Evolutionary conservation across 2,797 vertebrate genomes (phyloP).

Genomic region (Calcarius lapponicus): DNA sequence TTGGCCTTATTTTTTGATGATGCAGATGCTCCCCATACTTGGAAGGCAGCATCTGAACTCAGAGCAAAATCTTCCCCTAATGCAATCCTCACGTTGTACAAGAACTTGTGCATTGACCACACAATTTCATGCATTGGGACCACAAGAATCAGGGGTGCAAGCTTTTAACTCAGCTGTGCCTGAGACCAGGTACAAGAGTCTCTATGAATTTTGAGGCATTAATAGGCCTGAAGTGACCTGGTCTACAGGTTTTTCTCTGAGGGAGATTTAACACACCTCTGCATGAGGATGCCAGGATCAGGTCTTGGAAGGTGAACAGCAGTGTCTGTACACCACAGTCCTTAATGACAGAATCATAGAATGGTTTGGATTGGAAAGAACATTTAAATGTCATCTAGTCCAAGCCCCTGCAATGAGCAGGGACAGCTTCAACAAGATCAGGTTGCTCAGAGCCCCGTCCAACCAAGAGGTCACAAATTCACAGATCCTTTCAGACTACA

Average conservation of each 20-base stretch:
- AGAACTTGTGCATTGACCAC: neutral
- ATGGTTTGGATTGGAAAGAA: neutral
- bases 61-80: neutral
- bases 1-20: conserved; percentile 24
- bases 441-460: neutral
- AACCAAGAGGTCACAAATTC: neutral
- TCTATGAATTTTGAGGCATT: neutral
- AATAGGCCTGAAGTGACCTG: neutral
- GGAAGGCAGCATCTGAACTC: conserved; percentile 14
- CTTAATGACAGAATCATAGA: neutral
- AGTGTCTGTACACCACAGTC: neutral
- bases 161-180: neutral
- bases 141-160: neutral
- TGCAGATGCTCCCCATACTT: conserved; percentile 26
- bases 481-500: neutral
- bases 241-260: neutral
- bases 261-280: neutral
- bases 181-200: neutral
- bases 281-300: neutral
- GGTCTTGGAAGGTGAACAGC: neutral
- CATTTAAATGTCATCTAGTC: neutral
- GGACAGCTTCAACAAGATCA: neutral
- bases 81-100: neutral
- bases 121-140: neutral
- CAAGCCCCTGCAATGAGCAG: neutral